Evolutionary conservation across 2,113 vertebrate species (phyloP).

Genomic region (Orientallactaga bullata): DNA sequence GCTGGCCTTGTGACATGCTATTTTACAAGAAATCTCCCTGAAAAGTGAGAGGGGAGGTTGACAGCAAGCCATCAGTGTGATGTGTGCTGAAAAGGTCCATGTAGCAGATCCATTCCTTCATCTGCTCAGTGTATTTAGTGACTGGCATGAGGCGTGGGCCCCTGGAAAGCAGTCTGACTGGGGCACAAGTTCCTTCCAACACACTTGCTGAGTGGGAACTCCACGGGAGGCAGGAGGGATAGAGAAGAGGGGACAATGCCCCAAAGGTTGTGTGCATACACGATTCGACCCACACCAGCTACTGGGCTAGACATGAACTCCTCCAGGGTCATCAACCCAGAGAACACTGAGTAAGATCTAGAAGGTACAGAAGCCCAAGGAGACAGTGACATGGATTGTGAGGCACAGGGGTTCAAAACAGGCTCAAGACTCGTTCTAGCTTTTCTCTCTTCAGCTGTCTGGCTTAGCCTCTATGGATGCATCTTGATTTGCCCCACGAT

Average conservation of each 20-base stretch:
- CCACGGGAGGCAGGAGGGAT: neutral
- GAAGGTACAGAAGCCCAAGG: neutral
- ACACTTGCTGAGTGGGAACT: neutral
- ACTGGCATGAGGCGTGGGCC: neutral
- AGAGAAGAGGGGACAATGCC: neutral
- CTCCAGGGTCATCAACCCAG: neutral
- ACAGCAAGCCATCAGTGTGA: neutral
- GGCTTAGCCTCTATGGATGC: neutral
- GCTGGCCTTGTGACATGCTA: neutral
- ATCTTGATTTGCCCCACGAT: no score
- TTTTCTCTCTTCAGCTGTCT: slow-evolving; percentile 3
- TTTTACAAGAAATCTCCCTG: slow-evolving; percentile 24
- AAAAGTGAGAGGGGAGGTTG: neutral
- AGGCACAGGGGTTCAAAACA: neutral
- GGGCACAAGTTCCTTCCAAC: neutral
- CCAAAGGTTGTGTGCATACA: neutral
- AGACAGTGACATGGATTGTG: neutral
- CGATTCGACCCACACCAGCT: neutral
- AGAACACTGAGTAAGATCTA: neutral
- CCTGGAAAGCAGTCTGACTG: neutral
- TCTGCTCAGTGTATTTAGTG: neutral
- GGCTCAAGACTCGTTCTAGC: neutral
- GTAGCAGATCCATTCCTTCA: neutral
- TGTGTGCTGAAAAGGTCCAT: neutral
- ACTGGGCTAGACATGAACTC: neutral